phyloP scores from a whole-genome alignment of 2,888 invertebrate species.

The Andrena hattorfiana region DNA sequence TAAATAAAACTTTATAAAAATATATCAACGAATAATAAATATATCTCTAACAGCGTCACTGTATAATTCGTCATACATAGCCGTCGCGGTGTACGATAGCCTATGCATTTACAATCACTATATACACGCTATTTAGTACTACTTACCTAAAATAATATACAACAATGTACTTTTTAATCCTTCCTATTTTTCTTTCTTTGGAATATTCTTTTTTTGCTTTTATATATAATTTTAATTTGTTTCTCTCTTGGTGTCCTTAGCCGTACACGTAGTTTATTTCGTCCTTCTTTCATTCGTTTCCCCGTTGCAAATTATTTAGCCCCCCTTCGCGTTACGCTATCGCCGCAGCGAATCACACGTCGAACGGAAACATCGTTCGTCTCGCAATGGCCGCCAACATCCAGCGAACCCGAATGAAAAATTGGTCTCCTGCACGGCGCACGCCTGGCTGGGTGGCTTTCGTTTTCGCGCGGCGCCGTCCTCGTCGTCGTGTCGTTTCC shows the following conservation, averaged over 20 bases:
- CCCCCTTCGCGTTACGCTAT: no score
- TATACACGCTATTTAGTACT: constrained; percentile 81
- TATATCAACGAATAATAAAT: constrained; percentile 84
- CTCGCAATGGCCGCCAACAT: background rate
- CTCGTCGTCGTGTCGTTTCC: constrained; percentile 6
- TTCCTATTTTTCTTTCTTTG: constrained; percentile 45
- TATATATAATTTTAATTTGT: background rate
- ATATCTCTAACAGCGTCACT: constrained; percentile 82
- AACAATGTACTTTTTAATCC: constrained; percentile 75
- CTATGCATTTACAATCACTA: constrained; percentile 81
- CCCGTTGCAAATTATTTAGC: background rate
- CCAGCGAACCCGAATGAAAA: constrained; percentile 28
- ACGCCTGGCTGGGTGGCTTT: no score
- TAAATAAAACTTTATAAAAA: constrained; percentile 84
- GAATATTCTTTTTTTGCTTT: constrained; percentile 43
- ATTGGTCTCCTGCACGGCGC: constrained; percentile 41
- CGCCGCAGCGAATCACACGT: background rate
- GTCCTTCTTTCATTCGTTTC: no score
- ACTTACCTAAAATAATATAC: constrained; percentile 79
- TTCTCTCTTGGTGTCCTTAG: background rate
- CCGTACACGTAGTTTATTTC: background rate
- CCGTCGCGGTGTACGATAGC: constrained; percentile 72
- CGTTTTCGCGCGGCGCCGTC: background rate
- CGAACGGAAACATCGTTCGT: constrained; percentile 1
- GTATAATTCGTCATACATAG: constrained; percentile 76